Evolutionary conservation across 2,888 invertebrate genomes (phyloP), one percentile per base, ranked within the genome.

Genomic region (Pheosia gnoma): DNA sequence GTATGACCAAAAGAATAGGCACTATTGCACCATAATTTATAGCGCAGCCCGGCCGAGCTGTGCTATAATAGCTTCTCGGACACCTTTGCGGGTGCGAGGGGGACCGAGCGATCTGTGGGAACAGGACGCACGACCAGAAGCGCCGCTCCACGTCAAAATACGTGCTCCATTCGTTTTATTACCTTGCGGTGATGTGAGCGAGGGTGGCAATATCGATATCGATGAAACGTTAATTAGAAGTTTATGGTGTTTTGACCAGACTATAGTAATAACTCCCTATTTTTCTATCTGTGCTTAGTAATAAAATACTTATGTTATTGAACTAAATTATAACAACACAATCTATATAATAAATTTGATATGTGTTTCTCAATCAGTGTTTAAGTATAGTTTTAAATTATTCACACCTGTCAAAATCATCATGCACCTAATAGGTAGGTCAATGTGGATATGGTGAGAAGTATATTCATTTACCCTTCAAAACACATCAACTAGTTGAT

Each of bases 101-200:
- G 70, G 90, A 92, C 66, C 74, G 53, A 61, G 71, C 70, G 72
- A 84, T 85, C 62, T 53, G 87, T 36, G 70, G 59, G 85, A 92
- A 71, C 7, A 81, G 68, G 89, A 90, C 11, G 75, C 67, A 68
- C 64, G 90, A 92, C 91, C 93, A 93, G 93, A 93, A 93, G 93
- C 93, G 93, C 93, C 93, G 92, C 92, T 91, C 87, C 86, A 91
- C 93, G 93, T 93, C 93, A 93, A 93, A 93, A 93, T 93, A 93
- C 93, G 93, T 92, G 93, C 90, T 89, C 88, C 90, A 90, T 90
- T 93, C 93, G 93, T 93, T 93, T 93, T 93, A 93, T 93, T 93
- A 86, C 91, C 83, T 80, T 80, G 84, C 80, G 82, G 85, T 85
- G 86, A 77, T 78, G 83, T 70, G 68, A 74, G 62, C 66, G 65